Conservation (phyloP, 2,888 invertebrate genomes). For the Chrysolina americana region DNA sequence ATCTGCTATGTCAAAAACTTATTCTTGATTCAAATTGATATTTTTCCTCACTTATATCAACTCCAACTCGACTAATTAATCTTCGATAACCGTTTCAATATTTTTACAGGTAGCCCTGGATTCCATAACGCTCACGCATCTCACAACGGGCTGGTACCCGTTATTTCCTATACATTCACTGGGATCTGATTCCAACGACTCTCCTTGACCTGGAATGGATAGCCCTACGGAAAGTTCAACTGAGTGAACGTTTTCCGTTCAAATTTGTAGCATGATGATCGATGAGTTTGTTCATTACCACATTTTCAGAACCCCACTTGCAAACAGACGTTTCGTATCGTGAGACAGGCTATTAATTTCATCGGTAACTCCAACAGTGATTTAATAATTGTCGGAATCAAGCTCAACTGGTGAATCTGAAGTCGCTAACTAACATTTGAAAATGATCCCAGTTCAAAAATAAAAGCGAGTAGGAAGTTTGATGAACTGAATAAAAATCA, state of each 20-base stretch:
- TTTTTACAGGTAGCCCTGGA: conserved; percentile 84
- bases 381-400: too few species aligned
- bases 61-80: too few species aligned
- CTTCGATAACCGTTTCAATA: background rate
- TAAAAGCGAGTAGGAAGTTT: too few species aligned
- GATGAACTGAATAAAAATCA: too few species aligned
- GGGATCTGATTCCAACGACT: conserved; percentile 76
- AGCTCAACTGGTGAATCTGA: too few species aligned
- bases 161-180: conserved; percentile 90
- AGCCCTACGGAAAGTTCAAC: conserved; percentile 53
- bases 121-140: conserved; percentile 83
- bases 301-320: background rate
- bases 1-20: too few species aligned
- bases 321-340: background rate
- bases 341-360: background rate
- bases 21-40: too few species aligned
- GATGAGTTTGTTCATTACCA: conserved; percentile 10
- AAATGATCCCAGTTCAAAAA: too few species aligned
- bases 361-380: background rate
- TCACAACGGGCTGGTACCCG: conserved; percentile 92
- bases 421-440: too few species aligned
- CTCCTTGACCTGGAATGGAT: conserved; percentile 65
- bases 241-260: conserved; percentile 38
- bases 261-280: conserved; percentile 18
- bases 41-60: too few species aligned